Base-by-base conservation (phyloP, 2,113 vertebrate genomes). In the Hiodon alosoides region DNA sequence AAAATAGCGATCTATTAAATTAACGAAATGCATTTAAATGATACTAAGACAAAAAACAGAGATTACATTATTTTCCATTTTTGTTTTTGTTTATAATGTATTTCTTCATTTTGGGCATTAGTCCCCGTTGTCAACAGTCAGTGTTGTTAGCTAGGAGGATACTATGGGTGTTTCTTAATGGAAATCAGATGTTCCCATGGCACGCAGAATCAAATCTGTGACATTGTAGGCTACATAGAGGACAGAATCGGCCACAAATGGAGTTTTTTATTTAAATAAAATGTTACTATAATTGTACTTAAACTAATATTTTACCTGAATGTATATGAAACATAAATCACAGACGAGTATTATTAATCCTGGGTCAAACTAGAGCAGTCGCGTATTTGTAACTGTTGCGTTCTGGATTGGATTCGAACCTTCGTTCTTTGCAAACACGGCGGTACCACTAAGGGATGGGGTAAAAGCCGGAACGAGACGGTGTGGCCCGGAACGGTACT, bases 161-260 rank as follows among this genome's bases (percentile, higher is more conserved):
- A 68, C 73, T 76, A 61, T 4, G 46, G 1, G 60, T 53, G 62
- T 7, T 17, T 57, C 52, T 60, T 88, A 87, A 89, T 90, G 80
- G 47, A 79, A 86, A 80, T 87, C 87, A 89, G 86, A 88, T 92
- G 88, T 90, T 84, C 66, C 77, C 75, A 70, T 60, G 66, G 10
- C 46, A 57, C 46, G 68, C n/a, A 53, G 53, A 54, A 50, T 47
- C n/a, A 46, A 16, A 74, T 69, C 67, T 5, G 46, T 47, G 48
- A 16, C 48, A 13, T 31, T 66, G 17, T 17, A 7, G 52, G 64
- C 5, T n/a, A 17, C 59, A n/a, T 16, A 51, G 4, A n/a, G 53
- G 7, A 67, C 54, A 68, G 53, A 31, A 61, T 17, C 55, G 57
- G 53, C 9, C 2, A 4, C 64, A 51, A 48, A n/a, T 11, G 8